Evolutionary conservation across 2,797 vertebrate genomes (phyloP).

Genomic region (Phataginus tricuspis): DNA sequence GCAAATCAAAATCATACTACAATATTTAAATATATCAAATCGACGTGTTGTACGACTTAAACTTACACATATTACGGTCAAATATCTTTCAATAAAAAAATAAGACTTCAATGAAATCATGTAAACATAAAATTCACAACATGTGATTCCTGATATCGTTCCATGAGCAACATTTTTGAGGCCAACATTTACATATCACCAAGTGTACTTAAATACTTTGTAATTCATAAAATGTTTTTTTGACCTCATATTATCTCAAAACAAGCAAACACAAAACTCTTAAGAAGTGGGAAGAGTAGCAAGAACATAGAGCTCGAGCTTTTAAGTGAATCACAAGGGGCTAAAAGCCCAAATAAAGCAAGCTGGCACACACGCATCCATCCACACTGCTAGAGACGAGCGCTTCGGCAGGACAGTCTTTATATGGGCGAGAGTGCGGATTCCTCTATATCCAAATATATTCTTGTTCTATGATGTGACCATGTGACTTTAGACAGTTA

Average conservation of each 20-base stretch:
- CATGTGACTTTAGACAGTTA: background rate
- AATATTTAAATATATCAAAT: background rate
- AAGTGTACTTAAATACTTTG: background rate
- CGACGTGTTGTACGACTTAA: background rate
- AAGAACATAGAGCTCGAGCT: background rate
- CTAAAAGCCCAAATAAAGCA: background rate
- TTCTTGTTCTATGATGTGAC: background rate
- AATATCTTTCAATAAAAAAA: background rate
- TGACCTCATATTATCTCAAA: background rate
- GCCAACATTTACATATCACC: background rate
- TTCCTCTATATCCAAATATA: background rate
- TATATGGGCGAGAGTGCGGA: background rate
- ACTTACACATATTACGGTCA: background rate
- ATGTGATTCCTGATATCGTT: background rate
- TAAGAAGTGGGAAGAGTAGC: background rate
- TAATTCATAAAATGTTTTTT: background rate
- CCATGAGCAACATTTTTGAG: background rate
- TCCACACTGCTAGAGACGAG: background rate
- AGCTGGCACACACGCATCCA: background rate
- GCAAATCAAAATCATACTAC: background rate
- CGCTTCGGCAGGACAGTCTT: background rate
- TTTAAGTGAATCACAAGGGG: background rate
- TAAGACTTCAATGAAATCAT: background rate
- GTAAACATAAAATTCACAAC: background rate
- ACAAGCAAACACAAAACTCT: background rate